Evolutionary conservation across 2,797 vertebrate genomes (phyloP).

Genomic region (Hoplostethus atlanticus): DNA sequence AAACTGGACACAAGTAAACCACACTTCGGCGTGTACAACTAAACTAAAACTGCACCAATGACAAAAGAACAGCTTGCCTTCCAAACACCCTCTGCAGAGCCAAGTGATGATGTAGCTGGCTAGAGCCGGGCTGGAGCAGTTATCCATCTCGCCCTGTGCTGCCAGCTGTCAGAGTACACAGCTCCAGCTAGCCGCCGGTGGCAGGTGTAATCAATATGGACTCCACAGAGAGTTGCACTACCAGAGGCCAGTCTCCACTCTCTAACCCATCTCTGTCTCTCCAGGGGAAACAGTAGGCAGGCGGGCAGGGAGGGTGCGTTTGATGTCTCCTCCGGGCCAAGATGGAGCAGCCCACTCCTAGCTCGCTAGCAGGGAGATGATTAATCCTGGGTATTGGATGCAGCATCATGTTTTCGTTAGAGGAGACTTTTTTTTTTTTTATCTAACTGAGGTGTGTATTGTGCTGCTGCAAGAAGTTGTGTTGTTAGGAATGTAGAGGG

Average conservation of each 20-base stretch:
- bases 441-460: constrained; percentile 29
- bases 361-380: constrained; percentile 62
- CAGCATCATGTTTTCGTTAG: constrained; percentile 66
- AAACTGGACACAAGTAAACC: constrained; percentile 16
- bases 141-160: constrained; percentile 79
- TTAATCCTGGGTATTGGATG: constrained; percentile 72
- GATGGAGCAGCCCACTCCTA: constrained; percentile 62
- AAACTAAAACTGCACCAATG: constrained; percentile 38
- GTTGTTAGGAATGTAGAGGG: constrained; percentile 4
- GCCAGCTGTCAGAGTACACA: constrained; percentile 78
- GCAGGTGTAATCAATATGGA: constrained; percentile 84
- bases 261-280: constrained; percentile 77
- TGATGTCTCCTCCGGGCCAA: constrained; percentile 76
- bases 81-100: constrained; percentile 63
- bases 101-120: constrained; percentile 75
- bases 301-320: constrained; percentile 69
- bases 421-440: constrained; percentile 38
- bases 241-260: constrained; percentile 80
- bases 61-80: constrained; percentile 49
- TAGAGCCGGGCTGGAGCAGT: constrained; percentile 66
- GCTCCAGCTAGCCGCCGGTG: constrained; percentile 77
- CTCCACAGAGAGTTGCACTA: constrained; percentile 81
- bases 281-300: constrained; percentile 75
- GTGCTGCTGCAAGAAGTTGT: constrained; percentile 20
- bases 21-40: constrained; percentile 3